Percentiles rank a stretch among this genome's conserved stretches.
These are phyloP conservation scores for Calcarius lapponicus DNA, from an alignment of 2,797 vertebrate species.

Conservation along the genomic window DNA sequence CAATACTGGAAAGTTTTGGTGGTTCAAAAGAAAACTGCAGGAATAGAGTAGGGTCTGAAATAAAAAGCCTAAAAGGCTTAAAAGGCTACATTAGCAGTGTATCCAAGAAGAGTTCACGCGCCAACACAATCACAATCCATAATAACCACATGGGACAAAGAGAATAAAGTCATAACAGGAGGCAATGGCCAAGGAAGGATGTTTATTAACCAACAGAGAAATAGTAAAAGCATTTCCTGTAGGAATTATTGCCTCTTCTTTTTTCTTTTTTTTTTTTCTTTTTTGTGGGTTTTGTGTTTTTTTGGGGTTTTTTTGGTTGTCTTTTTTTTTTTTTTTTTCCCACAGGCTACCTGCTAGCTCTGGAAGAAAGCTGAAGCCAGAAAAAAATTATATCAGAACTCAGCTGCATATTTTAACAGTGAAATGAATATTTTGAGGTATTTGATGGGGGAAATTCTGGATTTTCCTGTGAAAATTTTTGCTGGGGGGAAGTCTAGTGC, in stretches of 20 bases:
- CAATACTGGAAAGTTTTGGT: not conserved
- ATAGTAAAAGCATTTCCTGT: not conserved
- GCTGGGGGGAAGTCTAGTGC: not conserved
- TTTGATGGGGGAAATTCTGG: not conserved
- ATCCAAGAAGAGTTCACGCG: not conserved
- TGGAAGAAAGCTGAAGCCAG: not conserved
- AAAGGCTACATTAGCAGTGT: not conserved
- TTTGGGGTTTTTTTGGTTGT: not conserved
- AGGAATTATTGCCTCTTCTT: not conserved
- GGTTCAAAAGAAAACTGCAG: not conserved
- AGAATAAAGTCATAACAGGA: not conserved
- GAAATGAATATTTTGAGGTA: not conserved
- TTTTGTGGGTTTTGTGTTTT: not conserved
- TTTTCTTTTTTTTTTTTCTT: fast-evolving
- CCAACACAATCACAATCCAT: not conserved
- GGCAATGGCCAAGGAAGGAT: not conserved
- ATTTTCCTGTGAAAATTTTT: not conserved
- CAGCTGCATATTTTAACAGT: not conserved
- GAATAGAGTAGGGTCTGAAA: not conserved
- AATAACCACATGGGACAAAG: not conserved
- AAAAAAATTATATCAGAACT: not conserved
- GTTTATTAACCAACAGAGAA: not conserved
- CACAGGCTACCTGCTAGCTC: not conserved
- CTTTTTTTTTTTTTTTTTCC: fast-evolving
- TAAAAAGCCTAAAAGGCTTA: not conserved